These are phyloP conservation scores for Oenanthe melanoleuca DNA, from an alignment of 2,113 vertebrate genomes.

Conservation along the genomic window DNA sequence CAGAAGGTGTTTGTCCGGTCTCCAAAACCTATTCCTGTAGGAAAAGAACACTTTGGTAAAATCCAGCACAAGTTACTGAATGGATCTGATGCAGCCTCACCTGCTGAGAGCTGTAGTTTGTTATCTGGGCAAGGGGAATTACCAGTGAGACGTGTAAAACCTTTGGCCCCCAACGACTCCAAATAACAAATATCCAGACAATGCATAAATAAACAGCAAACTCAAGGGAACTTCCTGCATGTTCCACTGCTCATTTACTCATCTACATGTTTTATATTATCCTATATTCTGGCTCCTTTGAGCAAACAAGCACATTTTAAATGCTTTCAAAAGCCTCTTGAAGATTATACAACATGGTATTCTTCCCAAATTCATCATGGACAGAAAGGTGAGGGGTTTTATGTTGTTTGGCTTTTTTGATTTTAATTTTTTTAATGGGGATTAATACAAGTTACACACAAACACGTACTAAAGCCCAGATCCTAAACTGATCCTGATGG, in stretches of 20 bases:
- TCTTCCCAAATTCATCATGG: background rate
- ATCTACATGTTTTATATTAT: background rate
- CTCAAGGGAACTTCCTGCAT: background rate
- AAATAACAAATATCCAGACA: background rate
- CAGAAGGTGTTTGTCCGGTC: slow-evolving; percentile 96
- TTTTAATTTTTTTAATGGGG: background rate
- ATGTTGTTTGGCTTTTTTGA: background rate
- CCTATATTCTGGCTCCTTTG: background rate
- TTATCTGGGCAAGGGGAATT: background rate
- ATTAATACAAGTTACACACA: background rate
- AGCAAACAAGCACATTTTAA: background rate
- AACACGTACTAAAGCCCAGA: background rate
- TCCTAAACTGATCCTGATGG: background rate
- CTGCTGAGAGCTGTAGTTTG: background rate
- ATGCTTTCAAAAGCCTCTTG: background rate
- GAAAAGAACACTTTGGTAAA: background rate
- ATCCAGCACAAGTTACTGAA: background rate
- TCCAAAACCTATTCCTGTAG: slow-evolving; percentile 91
- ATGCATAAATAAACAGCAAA: background rate
- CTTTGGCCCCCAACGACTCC: background rate
- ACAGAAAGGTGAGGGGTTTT: background rate
- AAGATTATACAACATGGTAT: background rate
- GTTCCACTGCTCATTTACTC: background rate
- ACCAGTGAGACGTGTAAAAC: background rate
- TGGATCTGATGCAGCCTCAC: background rate